Evolutionary conservation across 2,113 vertebrate species (phyloP).

Genomic region (Bombycilla garrulus): DNA sequence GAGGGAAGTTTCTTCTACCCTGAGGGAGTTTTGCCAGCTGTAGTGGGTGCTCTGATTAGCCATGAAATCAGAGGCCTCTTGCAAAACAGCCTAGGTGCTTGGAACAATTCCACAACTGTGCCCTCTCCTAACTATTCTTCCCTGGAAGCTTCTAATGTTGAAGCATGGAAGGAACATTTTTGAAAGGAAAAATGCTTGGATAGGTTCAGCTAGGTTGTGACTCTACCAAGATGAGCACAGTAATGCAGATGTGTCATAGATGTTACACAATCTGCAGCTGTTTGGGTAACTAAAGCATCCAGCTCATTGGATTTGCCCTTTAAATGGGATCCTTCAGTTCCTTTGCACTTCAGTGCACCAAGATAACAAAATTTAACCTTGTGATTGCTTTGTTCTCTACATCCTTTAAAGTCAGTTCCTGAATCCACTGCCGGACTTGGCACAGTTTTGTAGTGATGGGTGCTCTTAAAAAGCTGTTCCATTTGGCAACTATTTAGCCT

Average conservation of each 20-base stretch:
- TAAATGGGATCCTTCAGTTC: not conserved
- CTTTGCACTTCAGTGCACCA: not conserved
- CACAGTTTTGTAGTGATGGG: not conserved
- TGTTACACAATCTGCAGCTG: not conserved
- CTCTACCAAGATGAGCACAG: not conserved
- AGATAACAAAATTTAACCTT: not conserved
- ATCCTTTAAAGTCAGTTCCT: not conserved
- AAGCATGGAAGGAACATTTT: not conserved
- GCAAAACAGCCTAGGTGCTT: not conserved
- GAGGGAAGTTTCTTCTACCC: not conserved
- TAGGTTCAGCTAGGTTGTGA: not conserved
- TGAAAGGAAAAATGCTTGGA: not conserved
- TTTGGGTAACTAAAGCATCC: not conserved
- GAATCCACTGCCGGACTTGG: not conserved
- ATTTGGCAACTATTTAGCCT: not conserved
- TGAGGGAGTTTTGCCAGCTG: not conserved
- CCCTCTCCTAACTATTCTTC: not conserved
- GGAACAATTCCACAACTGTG: not conserved
- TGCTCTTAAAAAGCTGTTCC: not conserved
- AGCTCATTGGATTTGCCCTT: not conserved
- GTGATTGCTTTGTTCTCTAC: not conserved
- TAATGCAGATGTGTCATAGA: not conserved
- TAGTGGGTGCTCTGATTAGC: not conserved
- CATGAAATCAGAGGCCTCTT: not conserved
- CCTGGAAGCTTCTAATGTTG: not conserved